Percentiles rank a stretch among this genome's conserved stretches.
Conservation (phyloP, 2,113 vertebrate species). For the Pitta sordida region DNA sequence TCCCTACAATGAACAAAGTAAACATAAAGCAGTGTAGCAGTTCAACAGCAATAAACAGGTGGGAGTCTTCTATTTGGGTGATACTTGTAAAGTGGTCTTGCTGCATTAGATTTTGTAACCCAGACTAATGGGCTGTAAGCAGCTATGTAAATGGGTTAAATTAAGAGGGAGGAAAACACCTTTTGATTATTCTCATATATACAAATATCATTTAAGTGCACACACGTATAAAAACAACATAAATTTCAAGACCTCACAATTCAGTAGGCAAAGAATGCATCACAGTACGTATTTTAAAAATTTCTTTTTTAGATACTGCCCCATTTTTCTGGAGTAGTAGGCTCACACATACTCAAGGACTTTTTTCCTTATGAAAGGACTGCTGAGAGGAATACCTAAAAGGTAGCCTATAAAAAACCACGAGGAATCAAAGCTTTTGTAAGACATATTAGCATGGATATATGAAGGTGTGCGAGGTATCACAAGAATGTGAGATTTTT, state of each 20-base stretch:
- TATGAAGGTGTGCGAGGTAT: background rate
- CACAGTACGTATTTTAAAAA: background rate
- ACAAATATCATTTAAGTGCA: background rate
- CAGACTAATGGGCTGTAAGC: background rate
- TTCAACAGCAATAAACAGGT: slow-evolving; percentile 21
- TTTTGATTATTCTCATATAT: background rate
- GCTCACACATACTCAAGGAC: background rate
- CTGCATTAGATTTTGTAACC: slow-evolving; percentile 44
- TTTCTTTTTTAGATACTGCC: background rate
- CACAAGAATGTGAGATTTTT: background rate
- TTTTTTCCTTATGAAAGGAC: background rate
- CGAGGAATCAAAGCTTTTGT: background rate
- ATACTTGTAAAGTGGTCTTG: slow-evolving; percentile 9
- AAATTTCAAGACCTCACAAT: background rate
- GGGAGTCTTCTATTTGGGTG: slow-evolving; percentile 5
- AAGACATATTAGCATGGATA: background rate
- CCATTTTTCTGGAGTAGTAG: background rate
- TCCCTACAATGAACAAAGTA: background rate
- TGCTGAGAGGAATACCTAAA: background rate
- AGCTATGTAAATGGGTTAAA: background rate
- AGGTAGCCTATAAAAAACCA: background rate
- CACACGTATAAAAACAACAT: background rate
- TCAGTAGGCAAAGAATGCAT: background rate
- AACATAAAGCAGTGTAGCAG: background rate
- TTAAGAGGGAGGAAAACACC: slow-evolving; percentile 8